phyloP scores from a whole-genome alignment of 2,888 invertebrate genomes.

The Drosophila kambysellisi region DNA sequence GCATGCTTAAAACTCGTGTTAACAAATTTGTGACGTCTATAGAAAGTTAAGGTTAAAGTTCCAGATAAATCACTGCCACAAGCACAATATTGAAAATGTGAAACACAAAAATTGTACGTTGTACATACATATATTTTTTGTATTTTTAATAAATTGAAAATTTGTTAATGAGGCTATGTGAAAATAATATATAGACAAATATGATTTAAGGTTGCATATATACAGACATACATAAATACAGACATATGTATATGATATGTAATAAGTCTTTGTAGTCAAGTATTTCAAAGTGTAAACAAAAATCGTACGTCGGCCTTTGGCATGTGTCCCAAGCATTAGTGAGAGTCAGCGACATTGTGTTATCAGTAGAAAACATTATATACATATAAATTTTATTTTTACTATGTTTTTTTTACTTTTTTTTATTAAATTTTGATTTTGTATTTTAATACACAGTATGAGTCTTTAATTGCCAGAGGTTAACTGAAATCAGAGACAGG shows the following conservation, averaged over 20 bases:
- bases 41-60: constrained; percentile 73
- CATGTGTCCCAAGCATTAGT: constrained; percentile 29
- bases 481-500: constrained; percentile 61
- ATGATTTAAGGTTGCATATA: constrained; percentile 33
- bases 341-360: constrained; percentile 25
- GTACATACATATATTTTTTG: constrained; percentile 7
- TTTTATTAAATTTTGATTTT: constrained; percentile 25
- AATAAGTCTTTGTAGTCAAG: constrained; percentile 27
- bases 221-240: background rate
- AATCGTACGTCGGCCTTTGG: constrained; percentile 51
- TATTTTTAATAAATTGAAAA: constrained; percentile 53
- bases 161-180: constrained; percentile 54
- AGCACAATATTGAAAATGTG: constrained; percentile 55
- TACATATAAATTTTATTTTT: constrained; percentile 17
- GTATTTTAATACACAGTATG: constrained; percentile 41
- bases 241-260: constrained; percentile 26
- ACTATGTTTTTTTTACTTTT: constrained; percentile 14
- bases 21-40: constrained; percentile 56
- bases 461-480: constrained; percentile 69
- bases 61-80: constrained; percentile 68
- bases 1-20: constrained; percentile 62
- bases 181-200: constrained; percentile 12
- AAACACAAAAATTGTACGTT: constrained; percentile 5
- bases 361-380: constrained; percentile 52
- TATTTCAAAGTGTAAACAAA: constrained; percentile 49